Conservation (phyloP, 2,797 vertebrate genomes). For the Mus minutoides region DNA sequence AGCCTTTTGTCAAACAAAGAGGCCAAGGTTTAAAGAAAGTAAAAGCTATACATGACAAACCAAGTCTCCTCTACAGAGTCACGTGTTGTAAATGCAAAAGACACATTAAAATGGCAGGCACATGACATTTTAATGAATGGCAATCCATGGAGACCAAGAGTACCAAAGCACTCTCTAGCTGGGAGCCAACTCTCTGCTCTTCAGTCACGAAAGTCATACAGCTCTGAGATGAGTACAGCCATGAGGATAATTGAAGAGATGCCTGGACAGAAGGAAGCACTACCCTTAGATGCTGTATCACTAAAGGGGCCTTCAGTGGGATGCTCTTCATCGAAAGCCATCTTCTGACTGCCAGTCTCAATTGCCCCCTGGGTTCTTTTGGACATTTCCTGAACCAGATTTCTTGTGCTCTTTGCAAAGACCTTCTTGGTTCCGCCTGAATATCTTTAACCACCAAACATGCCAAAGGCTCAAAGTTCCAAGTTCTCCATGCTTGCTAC, state of each 20-base stretch:
- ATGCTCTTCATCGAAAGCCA: constrained; percentile 79
- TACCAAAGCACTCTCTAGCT: not conserved
- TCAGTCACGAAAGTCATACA: not conserved
- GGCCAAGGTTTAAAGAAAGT: not conserved
- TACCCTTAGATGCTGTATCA: not conserved
- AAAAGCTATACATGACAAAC: not conserved
- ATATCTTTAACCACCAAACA: constrained; percentile 59
- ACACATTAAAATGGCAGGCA: not conserved
- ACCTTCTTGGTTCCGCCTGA: constrained; percentile 78
- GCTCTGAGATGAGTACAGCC: not conserved
- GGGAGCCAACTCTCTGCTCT: not conserved
- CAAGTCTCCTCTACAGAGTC: not conserved
- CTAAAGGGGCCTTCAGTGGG: constrained; percentile 78
- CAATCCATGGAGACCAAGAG: not conserved
- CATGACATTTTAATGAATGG: constrained; percentile 9
- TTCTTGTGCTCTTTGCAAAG: constrained; percentile 70
- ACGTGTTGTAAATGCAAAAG: not conserved
- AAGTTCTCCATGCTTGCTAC: constrained; percentile 22
- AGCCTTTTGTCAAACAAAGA: not conserved
- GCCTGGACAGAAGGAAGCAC: not conserved
- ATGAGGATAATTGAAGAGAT: constrained; percentile 5
- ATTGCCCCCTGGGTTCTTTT: constrained; percentile 54
- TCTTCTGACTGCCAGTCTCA: constrained; percentile 2
- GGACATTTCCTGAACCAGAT: constrained; percentile 82
- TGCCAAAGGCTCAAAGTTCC: constrained; percentile 41